Evolutionary conservation across 2,113 vertebrate genomes (phyloP), one percentile per base, ranked within the genome.

Genomic region (Poeciliopsis turrubarensis): DNA sequence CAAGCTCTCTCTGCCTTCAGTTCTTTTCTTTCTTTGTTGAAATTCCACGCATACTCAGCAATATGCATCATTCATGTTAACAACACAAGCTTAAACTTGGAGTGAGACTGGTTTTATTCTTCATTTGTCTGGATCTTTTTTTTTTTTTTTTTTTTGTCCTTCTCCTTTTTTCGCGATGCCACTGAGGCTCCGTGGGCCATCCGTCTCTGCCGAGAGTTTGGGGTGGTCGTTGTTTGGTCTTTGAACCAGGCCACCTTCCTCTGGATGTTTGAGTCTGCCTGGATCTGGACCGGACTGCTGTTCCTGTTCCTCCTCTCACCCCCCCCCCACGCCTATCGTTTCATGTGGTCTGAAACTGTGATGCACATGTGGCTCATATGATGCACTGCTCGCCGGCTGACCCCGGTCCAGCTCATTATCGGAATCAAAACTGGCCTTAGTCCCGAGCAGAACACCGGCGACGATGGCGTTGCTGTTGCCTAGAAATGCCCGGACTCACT

Each of bases 201-300:
- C 92, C 90, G 81, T 93, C 92, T 93, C 91, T 17, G 63, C 72
- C 15, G 69, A 79, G 79, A 92, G 80, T 87, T 87, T 89, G 82
- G 90, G 93, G 92, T 92, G 93, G 89, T 92, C 85, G 81, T 78
- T 83, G 17, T 47, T 57, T 86, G 85, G 74, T 87, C 81, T 86
- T 90, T 92, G 81, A 87, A 83, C 68, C 69, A n/a, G 81, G 82
- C 89, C 86, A 92, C 87, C 88, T 83, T 85, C 86, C 60, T 70
- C 86, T 83, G 77, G 86, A 78, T 87, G 87, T 92, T 92, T 91
- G 78, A 92, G 82, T 77, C 54, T 78, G 86, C 75, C 78, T 82
- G 71, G 91, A 90, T 93, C 91, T 93, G 91, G 87, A 91, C 88
- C 86, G 83, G 87, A 89, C 88, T 80, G 82, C 77, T 89, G 75